Conservation (phyloP, 53 echinoderm and acorn worm species). For the Paracentrotus lividus region DNA sequence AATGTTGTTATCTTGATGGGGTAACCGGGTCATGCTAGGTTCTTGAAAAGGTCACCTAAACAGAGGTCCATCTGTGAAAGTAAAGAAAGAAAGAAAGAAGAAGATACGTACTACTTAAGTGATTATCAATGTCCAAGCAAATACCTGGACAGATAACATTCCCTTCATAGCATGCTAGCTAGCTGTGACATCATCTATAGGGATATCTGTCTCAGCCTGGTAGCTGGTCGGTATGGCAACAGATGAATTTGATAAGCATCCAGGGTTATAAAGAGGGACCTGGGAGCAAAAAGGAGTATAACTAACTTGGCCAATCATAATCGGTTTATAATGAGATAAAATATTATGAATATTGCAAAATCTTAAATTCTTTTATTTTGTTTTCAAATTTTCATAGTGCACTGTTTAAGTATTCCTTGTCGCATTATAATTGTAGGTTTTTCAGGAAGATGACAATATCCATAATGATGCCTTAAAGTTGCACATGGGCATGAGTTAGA, state of each 20-base stretch:
- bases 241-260: conserved; percentile 26
- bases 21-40: conserved; percentile 26
- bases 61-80: conserved; percentile 58
- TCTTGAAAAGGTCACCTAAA: conserved; percentile 37
- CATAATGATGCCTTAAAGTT: no score
- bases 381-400: no score
- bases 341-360: no score
- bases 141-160: conserved; percentile 49
- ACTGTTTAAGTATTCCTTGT: no score
- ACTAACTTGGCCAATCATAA: not conserved
- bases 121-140: conserved; percentile 61
- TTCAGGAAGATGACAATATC: no score
- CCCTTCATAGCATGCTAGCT: conserved; percentile 14
- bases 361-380: no score
- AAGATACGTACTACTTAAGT: conserved; percentile 32
- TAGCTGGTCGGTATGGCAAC: not conserved
- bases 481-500: no score
- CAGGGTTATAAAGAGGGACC: conserved; percentile 1
- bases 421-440: no score
- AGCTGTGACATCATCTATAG: conserved; percentile 26
- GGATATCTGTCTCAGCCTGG: not conserved
- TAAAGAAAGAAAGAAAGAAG: conserved; percentile 37
- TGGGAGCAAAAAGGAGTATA: not conserved
- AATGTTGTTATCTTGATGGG: conserved; percentile 42
- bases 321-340: no score